phyloP scores from a whole-genome alignment of 35 echinoderm and acorn worm genomes.

The Antedon bifida region DNA sequence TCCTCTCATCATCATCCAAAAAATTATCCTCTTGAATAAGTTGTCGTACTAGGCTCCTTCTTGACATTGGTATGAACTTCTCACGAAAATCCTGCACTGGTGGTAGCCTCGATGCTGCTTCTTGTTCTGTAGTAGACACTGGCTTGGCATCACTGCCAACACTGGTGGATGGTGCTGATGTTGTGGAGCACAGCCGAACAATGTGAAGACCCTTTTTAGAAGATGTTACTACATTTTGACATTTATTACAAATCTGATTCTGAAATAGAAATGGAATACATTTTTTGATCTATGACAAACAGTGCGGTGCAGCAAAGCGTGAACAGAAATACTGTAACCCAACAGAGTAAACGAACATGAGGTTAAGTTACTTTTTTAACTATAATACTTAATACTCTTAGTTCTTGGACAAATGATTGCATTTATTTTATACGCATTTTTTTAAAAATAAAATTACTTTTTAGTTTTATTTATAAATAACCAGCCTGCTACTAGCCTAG shows the following conservation, averaged over 20 bases:
- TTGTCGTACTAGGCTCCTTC: constrained; percentile 52
- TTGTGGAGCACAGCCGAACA: neutral
- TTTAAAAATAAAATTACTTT: no score
- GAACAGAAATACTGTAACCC: no score
- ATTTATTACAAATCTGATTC: neutral
- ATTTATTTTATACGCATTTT: no score
- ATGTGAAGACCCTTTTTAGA: neutral
- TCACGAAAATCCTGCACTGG: constrained; percentile 56
- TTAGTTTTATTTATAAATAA: no score
- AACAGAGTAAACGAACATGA: no score
- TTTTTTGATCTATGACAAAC: no score
- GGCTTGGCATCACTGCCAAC: neutral
- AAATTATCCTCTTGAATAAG: constrained; percentile 76
- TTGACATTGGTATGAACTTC: constrained; percentile 84
- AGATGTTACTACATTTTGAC: neutral
- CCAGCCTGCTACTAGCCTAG: no score
- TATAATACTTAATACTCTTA: no score
- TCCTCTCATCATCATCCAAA: constrained; percentile 27
- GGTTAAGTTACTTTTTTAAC: no score
- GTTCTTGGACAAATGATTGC: no score
- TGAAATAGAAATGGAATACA: no score
- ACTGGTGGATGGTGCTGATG: neutral
- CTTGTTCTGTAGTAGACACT: neutral
- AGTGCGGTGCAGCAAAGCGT: no score
- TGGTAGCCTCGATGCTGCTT: constrained; percentile 3